These are phyloP conservation scores for Lydus trimaculatus DNA, from an alignment of 2,888 invertebrate species.

Conservation along the genomic window DNA sequence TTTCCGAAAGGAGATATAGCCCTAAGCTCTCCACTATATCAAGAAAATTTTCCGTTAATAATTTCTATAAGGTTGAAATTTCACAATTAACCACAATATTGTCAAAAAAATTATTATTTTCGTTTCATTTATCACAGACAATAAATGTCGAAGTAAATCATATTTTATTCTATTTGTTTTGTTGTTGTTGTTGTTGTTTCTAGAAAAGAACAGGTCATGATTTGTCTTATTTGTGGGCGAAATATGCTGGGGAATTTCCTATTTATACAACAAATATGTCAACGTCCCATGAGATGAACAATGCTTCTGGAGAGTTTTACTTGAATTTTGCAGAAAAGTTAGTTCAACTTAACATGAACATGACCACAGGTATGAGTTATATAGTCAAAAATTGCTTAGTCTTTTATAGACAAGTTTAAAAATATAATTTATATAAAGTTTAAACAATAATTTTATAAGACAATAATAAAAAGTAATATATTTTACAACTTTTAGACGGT, in stretches of 20 bases:
- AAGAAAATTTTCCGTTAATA: not conserved
- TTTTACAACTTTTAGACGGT: constrained; percentile 62
- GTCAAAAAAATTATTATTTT: not conserved
- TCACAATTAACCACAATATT: constrained; percentile 3
- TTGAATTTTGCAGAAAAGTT: constrained; percentile 67
- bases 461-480: constrained; percentile 15
- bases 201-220: constrained; percentile 54
- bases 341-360: constrained; percentile 71
- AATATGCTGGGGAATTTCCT: constrained; percentile 63
- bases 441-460: not conserved
- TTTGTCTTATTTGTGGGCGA: constrained; percentile 64
- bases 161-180: not conserved
- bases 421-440: not conserved
- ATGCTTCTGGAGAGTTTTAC: constrained; percentile 68
- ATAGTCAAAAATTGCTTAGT: constrained; percentile 37
- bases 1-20: not conserved
- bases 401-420: constrained; percentile 29
- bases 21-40: not conserved
- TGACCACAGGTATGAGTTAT: constrained; percentile 67
- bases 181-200: constrained; percentile 15
- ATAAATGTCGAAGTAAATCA: not conserved
- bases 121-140: not conserved
- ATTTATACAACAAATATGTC: constrained; percentile 67
- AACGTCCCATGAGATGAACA: constrained; percentile 65
- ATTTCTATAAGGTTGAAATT: too few species aligned